Conservation (phyloP, 1,140 invertebrate species). For the Tenebrio molitor region DNA sequence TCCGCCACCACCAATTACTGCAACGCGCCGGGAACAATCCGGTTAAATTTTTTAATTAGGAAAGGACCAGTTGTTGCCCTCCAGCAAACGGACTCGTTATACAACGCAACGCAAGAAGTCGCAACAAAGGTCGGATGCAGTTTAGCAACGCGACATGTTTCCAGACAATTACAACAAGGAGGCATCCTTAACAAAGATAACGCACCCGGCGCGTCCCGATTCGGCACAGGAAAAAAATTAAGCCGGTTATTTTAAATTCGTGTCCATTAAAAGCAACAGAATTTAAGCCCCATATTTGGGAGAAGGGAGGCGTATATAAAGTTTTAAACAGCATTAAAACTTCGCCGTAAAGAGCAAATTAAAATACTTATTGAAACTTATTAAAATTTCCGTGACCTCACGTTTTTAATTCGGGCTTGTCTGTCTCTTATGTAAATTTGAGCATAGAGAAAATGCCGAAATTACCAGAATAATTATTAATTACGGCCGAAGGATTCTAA, state of each 20-base stretch:
- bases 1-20: background rate
- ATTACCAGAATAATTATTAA: background rate
- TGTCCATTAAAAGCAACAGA: slow-evolving; percentile 39
- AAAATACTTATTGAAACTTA: slow-evolving; percentile 40
- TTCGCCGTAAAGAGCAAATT: slow-evolving; percentile 25
- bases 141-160: too few relatives aligned
- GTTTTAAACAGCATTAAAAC: slow-evolving; percentile 37
- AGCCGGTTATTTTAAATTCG: slow-evolving; percentile 19
- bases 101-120: background rate
- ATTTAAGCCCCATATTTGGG: slow-evolving; percentile 28
- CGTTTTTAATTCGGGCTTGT: slow-evolving; percentile 8
- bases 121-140: too few relatives aligned
- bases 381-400: slow-evolving; percentile 35
- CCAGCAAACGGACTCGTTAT: background rate
- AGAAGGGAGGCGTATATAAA: slow-evolving; percentile 24
- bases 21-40: background rate
- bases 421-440: background rate
- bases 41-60: slow-evolving; percentile 1
- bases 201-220: too few relatives aligned
- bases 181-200: too few relatives aligned
- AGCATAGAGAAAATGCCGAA: too few relatives aligned
- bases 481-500: background rate
- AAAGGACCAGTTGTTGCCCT: background rate
- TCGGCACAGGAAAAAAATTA: slow-evolving; percentile 2
- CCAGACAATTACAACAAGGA: too few relatives aligned